Evolutionary conservation across 2,888 invertebrate genomes (phyloP).

Genomic region (Microctonus brassicae): DNA sequence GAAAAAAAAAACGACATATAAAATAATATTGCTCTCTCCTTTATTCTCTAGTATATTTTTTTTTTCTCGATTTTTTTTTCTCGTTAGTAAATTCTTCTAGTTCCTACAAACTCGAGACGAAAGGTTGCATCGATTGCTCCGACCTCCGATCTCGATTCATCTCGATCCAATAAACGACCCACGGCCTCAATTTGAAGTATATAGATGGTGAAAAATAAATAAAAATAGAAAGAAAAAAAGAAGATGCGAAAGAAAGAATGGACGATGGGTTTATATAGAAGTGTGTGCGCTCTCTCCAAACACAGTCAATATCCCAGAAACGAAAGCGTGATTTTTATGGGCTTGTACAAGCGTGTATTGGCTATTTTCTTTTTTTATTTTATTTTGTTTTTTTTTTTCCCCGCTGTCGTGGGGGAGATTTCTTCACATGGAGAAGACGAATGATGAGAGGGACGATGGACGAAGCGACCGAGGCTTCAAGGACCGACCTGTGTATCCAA

Average conservation of each 20-base stretch:
- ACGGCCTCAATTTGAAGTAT: conserved; percentile 49
- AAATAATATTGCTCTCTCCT: not conserved
- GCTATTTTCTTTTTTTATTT: conserved; percentile 44
- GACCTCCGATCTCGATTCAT: conserved; percentile 39
- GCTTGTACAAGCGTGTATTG: conserved; percentile 53
- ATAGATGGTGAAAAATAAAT: not conserved
- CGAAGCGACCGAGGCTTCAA: conserved; percentile 8
- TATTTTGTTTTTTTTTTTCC: conserved; percentile 25
- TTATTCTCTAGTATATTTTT: not conserved
- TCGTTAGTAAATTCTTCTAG: conserved; percentile 22
- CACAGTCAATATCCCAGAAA: conserved; percentile 36
- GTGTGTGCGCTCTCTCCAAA: not conserved
- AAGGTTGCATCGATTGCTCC: conserved; percentile 24
- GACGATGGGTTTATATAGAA: not conserved
- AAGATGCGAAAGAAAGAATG: conserved; percentile 9
- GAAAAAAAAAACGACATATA: conserved; percentile 1
- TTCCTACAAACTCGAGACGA: conserved; percentile 11
- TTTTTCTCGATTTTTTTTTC: conserved; percentile 12
- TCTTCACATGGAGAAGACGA: conserved; percentile 32
- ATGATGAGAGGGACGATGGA: conserved; percentile 22
- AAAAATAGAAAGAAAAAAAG: conserved; percentile 20
- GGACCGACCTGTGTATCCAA: not conserved
- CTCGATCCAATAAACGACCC: conserved; percentile 56
- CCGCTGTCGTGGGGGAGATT: conserved; percentile 13
- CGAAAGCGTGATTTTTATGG: conserved; percentile 59